These are phyloP conservation scores for Tridacna crocea DNA, from an alignment of 2,888 invertebrate genomes.

Conservation along the genomic window DNA sequence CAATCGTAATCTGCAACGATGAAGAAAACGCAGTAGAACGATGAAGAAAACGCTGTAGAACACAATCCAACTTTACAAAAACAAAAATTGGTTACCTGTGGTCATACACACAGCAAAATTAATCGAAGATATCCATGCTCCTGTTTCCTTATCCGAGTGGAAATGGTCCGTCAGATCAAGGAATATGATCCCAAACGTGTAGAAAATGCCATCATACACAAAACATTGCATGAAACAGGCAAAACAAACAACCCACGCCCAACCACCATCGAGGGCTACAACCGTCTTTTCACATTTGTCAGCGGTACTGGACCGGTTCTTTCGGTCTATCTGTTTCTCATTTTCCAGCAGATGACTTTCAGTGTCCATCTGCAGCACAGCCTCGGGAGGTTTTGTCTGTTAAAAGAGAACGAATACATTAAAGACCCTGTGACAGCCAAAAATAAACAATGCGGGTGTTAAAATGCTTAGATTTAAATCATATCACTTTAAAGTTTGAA, in stretches of 20 bases:
- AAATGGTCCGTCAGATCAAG: conserved; percentile 14
- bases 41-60: not conserved
- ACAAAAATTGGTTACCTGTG: not conserved
- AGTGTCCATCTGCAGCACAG: not conserved
- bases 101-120: conserved; percentile 7
- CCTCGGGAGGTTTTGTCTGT: not conserved
- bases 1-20: not conserved
- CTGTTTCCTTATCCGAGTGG: not conserved
- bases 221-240: conserved; percentile 5
- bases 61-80: not conserved
- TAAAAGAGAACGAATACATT: not conserved
- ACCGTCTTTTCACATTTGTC: not conserved
- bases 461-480: too few species aligned
- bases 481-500: too few species aligned
- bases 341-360: not conserved
- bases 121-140: conserved; percentile 15
- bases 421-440: too few species aligned
- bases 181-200: conserved; percentile 10
- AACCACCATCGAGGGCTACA: conserved; percentile 8
- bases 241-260: conserved; percentile 20
- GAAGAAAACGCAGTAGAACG: not conserved
- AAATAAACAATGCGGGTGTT: too few species aligned
- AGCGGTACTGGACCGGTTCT: not conserved
- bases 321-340: not conserved
- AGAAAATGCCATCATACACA: conserved; percentile 12